A percentile compares a stretch with the other conserved stretches of the same genome.
These are phyloP conservation scores for Entomyzon cyanotis DNA, from an alignment of 2,113 vertebrate genomes.

Conservation along the genomic window DNA sequence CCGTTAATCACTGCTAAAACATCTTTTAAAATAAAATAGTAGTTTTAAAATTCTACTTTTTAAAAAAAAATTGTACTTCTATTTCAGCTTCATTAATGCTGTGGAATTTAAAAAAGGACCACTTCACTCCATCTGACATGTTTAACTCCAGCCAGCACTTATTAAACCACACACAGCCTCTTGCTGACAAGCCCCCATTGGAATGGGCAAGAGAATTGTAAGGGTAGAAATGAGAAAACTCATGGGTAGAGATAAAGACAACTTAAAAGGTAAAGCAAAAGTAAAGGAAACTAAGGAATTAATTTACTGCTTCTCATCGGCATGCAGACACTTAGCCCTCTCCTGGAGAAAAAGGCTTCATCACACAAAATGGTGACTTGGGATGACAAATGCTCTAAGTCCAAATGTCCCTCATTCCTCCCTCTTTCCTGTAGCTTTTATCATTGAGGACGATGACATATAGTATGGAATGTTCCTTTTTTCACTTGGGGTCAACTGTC, in stretches of 20 bases:
- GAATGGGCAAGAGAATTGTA: background rate
- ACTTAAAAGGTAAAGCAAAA: background rate
- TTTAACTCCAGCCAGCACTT: background rate
- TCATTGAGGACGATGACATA: background rate
- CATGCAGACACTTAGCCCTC: background rate
- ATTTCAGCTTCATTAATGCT: background rate
- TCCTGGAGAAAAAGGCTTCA: background rate
- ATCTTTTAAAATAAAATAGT: rapidly evolving
- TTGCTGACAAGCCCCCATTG: rapidly evolving
- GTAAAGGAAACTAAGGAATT: background rate
- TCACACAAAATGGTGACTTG: rapidly evolving
- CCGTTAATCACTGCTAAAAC: background rate
- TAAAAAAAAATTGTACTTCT: background rate
- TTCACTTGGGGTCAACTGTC: background rate
- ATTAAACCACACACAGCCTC: background rate
- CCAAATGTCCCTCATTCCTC: background rate
- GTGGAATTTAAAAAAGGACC: background rate
- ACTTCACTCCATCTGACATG: background rate
- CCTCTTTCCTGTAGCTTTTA: background rate
- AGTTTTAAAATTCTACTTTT: background rate
- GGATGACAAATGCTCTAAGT: background rate
- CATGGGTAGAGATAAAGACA: background rate
- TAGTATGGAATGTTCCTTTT: background rate
- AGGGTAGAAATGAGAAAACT: background rate
- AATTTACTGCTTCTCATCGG: background rate